Conservation (phyloP, 2,797 vertebrate species). For the Catostomus latipinnis region DNA sequence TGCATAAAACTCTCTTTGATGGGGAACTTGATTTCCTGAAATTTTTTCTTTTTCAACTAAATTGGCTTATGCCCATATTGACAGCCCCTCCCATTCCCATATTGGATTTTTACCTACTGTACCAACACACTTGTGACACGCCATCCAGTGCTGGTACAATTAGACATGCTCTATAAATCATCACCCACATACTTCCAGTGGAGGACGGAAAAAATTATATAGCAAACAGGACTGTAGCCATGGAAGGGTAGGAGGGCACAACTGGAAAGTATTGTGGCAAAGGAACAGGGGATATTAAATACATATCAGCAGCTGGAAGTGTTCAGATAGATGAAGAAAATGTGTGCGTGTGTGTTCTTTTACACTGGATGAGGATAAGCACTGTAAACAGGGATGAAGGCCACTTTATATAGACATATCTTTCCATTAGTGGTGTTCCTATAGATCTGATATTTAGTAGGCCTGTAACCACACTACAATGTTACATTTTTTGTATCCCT, state of each 20-base stretch:
- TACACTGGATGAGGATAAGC: slow-evolving; percentile 28
- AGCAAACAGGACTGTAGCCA: slow-evolving; percentile 42
- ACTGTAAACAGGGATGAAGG: not conserved
- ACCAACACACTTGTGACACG: slow-evolving; percentile 72
- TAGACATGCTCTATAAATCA: slow-evolving; percentile 78
- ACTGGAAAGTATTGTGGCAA: slow-evolving; percentile 70
- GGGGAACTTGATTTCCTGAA: slow-evolving; percentile 70
- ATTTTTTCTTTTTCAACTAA: slow-evolving; percentile 54
- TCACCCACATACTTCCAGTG: slow-evolving; percentile 76
- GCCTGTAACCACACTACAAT: too few species aligned
- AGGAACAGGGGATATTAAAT: slow-evolving; percentile 70
- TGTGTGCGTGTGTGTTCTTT: slow-evolving; percentile 1
- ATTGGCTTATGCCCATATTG: slow-evolving; percentile 61
- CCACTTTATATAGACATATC: too few species aligned
- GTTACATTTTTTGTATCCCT: too few species aligned
- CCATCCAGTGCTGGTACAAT: slow-evolving; percentile 71
- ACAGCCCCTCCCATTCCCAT: slow-evolving; percentile 59
- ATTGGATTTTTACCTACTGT: slow-evolving; percentile 72
- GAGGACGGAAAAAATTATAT: slow-evolving; percentile 69
- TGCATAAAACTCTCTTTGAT: slow-evolving; percentile 70
- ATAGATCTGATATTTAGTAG: too few species aligned
- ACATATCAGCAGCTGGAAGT: slow-evolving; percentile 73
- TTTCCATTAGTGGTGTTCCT: too few species aligned
- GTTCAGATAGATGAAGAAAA: slow-evolving; percentile 59
- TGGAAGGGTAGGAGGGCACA: slow-evolving; percentile 48